phyloP scores from a whole-genome alignment of 1,140 invertebrate genomes.

The Prorops nasuta region DNA sequence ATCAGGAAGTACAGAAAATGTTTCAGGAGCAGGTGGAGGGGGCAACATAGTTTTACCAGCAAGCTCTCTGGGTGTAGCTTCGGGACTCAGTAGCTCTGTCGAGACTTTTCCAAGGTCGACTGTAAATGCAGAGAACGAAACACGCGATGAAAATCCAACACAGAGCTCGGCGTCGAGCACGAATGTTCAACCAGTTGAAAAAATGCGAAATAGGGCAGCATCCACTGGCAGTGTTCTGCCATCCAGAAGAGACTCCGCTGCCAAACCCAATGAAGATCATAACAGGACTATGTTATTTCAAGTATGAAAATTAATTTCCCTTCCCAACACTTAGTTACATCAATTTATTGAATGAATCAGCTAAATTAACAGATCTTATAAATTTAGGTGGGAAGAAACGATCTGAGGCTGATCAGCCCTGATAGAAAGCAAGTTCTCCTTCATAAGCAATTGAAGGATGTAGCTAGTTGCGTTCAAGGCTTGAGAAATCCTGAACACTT shows the following conservation, averaged over 20 bases:
- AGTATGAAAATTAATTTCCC: conserved; percentile 59
- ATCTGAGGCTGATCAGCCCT: conserved; percentile 86
- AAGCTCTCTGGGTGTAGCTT: conserved; percentile 29
- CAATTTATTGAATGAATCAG: too few relatives aligned
- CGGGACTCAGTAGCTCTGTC: conserved; percentile 38
- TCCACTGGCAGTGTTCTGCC: conserved; percentile 53
- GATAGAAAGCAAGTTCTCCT: conserved; percentile 87
- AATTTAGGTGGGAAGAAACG: conserved; percentile 76
- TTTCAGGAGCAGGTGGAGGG: too few relatives aligned
- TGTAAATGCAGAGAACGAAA: conserved; percentile 13
- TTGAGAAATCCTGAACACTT: conserved; percentile 80
- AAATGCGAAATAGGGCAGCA: conserved; percentile 54
- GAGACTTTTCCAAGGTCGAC: conserved; percentile 38
- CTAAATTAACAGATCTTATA: too few relatives aligned
- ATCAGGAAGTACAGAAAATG: conserved; percentile 43
- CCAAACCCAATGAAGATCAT: conserved; percentile 61
- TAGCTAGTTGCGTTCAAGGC: conserved; percentile 87
- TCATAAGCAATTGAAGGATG: conserved; percentile 82
- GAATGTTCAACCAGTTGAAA: conserved; percentile 42
- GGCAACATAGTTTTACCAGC: conserved; percentile 27
- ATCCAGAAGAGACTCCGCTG: conserved; percentile 41
- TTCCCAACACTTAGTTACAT: too few relatives aligned
- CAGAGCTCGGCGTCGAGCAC: conserved; percentile 16
- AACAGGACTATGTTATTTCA: conserved; percentile 92
- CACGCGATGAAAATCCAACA: conserved; percentile 18